Base-by-base conservation (phyloP, 2,888 invertebrate species). In the Agrilus biguttatus region DNA sequence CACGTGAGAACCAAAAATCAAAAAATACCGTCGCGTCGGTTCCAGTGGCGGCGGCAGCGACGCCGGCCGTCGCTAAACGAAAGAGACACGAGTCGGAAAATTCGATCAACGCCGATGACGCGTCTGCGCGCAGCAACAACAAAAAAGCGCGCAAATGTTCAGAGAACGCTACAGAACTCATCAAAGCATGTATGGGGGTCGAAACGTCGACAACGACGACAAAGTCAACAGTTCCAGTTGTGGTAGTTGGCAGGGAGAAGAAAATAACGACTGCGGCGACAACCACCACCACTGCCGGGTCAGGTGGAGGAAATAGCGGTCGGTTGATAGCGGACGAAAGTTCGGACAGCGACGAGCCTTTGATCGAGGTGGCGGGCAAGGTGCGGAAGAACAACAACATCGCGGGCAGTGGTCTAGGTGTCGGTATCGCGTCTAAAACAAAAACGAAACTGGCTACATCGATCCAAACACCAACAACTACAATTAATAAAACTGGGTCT, bases 11-110 rank as follows among this genome's bases (percentile, higher is more conserved):
- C 28, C 49, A 52, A 28, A 50, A 49, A 44, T 14, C 44, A 35
- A 40, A 44, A 41, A 44, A 40, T 37, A 36, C 45, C 19, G 43
- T 41, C 39, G 47, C 46, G 37, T 44, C 49, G 6, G 23, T 42
- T 53, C 14, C 39, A 23, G 14, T 39, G 8, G 48, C 45, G 42
- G 39, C 45, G 19, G 41, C 46, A 33, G 42, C 46, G 41, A 41
- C 45, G 36, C 39, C 47, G 47, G 37, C 53, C 49, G 61, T 67
- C 14, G 69, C 66, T 14, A 86, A 87, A 60, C 73, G 88, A 45
- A 83, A 83, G 61, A 73, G 86, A 38, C 78, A 83, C 57, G 87
- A 85, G 58, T 84, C 85, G 0, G 87, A 86, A 55, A 81, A 83
- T 62, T 80, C 80, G 1, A 74, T 75, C 50, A 69, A 74, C 39